Percentiles rank a stretch among this genome's conserved stretches.
phyloP scores from a whole-genome alignment of 2,113 vertebrate species.

The Phylloscopus whistleri region DNA sequence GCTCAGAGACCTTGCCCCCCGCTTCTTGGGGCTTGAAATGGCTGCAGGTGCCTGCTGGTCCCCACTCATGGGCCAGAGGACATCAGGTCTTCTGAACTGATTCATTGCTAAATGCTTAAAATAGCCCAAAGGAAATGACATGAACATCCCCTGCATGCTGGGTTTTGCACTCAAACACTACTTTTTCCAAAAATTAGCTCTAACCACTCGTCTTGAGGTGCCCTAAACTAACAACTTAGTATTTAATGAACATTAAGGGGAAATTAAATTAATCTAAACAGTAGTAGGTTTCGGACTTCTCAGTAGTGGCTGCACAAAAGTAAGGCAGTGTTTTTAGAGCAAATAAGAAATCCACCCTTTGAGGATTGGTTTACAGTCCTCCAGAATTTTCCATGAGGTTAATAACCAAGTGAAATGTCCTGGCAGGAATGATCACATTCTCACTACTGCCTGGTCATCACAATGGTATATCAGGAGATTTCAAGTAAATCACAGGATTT shows the following conservation, averaged over 20 bases:
- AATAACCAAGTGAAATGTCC: not conserved
- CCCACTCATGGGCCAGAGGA: not conserved
- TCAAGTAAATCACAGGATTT: not conserved
- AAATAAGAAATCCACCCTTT: constrained; percentile 49
- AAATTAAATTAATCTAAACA: constrained; percentile 36
- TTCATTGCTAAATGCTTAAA: not conserved
- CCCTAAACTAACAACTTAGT: constrained; percentile 28
- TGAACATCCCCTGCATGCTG: not conserved
- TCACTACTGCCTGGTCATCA: not conserved
- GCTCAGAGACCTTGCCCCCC: not conserved
- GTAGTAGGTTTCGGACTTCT: constrained; percentile 40
- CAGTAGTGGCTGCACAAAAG: constrained; percentile 7
- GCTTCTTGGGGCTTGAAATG: not conserved
- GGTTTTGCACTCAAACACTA: not conserved
- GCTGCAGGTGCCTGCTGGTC: not conserved
- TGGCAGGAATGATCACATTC: not conserved
- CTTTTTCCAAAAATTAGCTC: constrained; percentile 8
- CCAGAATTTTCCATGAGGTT: constrained; percentile 32
- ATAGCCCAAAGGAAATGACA: not conserved
- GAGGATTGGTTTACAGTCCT: constrained; percentile 41
- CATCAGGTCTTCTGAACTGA: not conserved
- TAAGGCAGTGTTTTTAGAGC: constrained; percentile 34
- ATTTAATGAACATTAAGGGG: constrained; percentile 40
- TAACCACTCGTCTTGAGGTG: not conserved
- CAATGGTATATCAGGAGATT: not conserved